Evolutionary conservation across 2,113 vertebrate species (phyloP).

Genomic region (Aptenodytes forsteri): DNA sequence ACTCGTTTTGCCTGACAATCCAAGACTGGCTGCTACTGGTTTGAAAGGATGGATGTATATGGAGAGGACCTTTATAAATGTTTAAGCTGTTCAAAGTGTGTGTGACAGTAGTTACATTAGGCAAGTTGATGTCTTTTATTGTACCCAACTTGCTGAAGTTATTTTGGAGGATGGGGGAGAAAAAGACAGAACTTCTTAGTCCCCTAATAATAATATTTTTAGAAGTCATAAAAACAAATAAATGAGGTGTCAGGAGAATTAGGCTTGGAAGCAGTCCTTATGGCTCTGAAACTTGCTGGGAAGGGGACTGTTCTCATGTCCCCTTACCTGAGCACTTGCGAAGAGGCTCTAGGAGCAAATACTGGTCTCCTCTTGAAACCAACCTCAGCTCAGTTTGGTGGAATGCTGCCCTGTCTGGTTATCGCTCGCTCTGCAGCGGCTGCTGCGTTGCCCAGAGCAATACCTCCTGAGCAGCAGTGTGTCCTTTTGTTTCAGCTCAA

Average conservation of each 20-base stretch:
- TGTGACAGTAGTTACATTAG: not conserved
- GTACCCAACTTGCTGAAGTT: not conserved
- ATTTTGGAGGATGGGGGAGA: not conserved
- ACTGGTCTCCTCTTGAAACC: not conserved
- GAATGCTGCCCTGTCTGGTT: slow-evolving; percentile 30
- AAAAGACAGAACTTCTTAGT: not conserved
- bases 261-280: not conserved
- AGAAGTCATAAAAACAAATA: not conserved
- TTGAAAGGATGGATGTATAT: not conserved
- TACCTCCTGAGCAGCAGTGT: not conserved
- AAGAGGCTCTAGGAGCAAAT: not conserved
- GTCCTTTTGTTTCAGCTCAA: not conserved
- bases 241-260: not conserved
- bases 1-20: not conserved
- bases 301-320: not conserved
- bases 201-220: not conserved
- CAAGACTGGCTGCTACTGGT: not conserved
- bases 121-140: not conserved
- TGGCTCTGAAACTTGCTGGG: not conserved
- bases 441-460: not conserved
- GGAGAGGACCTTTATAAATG: not conserved
- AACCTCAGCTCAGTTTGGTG: not conserved
- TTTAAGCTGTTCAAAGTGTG: not conserved
- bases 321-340: not conserved
- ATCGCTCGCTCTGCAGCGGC: accelerated